Conservation (phyloP, 2,113 vertebrate species). For the Passer domesticus region DNA sequence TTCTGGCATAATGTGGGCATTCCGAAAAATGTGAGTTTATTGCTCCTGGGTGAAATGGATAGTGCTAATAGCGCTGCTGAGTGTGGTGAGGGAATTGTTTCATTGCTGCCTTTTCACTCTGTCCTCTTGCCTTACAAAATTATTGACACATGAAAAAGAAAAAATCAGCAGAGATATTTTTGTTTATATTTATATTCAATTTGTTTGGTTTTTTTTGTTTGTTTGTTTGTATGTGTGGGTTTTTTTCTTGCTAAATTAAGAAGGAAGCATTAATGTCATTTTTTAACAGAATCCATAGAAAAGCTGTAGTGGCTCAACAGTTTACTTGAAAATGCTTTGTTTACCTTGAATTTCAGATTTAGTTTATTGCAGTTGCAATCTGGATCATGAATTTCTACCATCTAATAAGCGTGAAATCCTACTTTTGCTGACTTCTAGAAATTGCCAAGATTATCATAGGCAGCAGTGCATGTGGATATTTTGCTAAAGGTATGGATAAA, state of each 20-base stretch:
- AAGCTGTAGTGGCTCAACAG: background rate
- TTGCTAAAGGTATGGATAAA: background rate
- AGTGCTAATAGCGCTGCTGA: background rate
- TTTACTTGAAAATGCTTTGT: background rate
- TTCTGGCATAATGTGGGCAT: background rate
- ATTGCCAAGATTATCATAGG: background rate
- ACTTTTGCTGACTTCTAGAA: background rate
- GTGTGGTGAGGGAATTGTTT: background rate
- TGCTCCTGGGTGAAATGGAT: background rate
- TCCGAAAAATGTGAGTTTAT: background rate
- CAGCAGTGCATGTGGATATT: background rate
- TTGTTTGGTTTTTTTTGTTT: background rate
- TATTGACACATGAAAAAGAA: background rate
- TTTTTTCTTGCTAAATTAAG: background rate
- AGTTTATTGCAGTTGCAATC: background rate
- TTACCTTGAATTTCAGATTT: background rate
- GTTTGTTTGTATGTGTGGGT: too few species aligned
- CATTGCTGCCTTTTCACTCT: fast-evolving
- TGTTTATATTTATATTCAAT: background rate
- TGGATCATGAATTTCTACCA: background rate
- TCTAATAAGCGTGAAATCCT: background rate
- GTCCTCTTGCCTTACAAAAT: background rate
- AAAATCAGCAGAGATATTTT: background rate
- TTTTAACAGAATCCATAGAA: background rate
- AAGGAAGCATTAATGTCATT: background rate